phyloP scores from a whole-genome alignment of 2,113 vertebrate genomes.

The Callorhinus ursinus region DNA sequence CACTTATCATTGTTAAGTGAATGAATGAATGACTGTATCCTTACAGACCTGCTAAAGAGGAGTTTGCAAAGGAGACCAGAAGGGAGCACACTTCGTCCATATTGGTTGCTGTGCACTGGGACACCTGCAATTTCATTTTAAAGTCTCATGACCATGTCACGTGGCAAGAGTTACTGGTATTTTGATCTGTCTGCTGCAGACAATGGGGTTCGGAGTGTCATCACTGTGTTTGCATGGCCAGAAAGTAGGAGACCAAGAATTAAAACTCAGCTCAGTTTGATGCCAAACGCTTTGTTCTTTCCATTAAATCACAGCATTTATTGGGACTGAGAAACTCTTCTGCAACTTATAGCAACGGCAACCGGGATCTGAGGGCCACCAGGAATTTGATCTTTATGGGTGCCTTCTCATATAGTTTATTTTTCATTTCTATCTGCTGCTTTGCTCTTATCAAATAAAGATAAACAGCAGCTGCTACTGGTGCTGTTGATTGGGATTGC shows the following conservation, averaged over 20 bases:
- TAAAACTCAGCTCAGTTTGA: background rate
- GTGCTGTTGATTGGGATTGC: background rate
- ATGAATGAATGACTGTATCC: background rate
- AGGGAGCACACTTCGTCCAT: background rate
- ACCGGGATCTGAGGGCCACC: background rate
- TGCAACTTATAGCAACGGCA: background rate
- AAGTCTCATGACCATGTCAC: background rate
- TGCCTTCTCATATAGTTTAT: conserved; percentile 3
- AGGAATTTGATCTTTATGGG: conserved; percentile 37
- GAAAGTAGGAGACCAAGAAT: background rate
- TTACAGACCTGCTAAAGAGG: background rate
- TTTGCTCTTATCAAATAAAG: conserved; percentile 57
- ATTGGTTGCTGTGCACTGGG: background rate
- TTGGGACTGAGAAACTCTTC: background rate
- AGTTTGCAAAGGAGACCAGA: background rate
- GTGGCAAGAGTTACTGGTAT: background rate
- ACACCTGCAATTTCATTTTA: background rate
- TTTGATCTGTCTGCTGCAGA: background rate
- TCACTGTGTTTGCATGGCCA: background rate
- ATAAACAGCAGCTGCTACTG: conserved; percentile 38
- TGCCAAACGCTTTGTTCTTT: background rate
- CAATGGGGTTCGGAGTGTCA: background rate
- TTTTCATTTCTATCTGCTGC: conserved; percentile 47
- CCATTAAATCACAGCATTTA: background rate
- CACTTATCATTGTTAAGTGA: background rate